Percentiles rank a stretch among this genome's conserved stretches.
Conservation (phyloP, 1,140 invertebrate genomes). For the Drosophila insularis region DNA sequence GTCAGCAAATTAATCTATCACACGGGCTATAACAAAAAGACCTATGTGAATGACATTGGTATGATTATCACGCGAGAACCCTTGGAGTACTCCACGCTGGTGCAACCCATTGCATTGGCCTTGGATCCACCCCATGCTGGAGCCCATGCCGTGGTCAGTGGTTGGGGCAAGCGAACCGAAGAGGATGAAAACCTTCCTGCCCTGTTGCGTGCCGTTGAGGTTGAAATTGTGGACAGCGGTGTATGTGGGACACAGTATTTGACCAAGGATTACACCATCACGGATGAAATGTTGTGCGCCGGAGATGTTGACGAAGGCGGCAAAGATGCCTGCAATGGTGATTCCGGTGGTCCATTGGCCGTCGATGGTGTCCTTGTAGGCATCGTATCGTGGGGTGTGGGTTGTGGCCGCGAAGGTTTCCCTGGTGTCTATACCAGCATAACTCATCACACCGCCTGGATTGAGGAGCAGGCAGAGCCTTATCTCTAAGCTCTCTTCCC, state of each 20-base stretch:
- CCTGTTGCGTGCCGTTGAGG: conserved; percentile 60
- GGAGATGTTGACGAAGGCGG: conserved; percentile 80
- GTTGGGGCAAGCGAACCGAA: conserved; percentile 82
- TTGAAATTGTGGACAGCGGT: conserved; percentile 81
- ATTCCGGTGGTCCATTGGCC: conserved; percentile 56
- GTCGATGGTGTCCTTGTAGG: conserved; percentile 59
- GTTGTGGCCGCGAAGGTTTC: conserved; percentile 61
- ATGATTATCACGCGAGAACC: conserved; percentile 63
- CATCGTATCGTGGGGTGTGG: conserved; percentile 65
- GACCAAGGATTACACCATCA: conserved; percentile 82
- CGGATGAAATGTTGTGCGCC: conserved; percentile 88
- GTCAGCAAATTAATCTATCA: conserved; percentile 59
- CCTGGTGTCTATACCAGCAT: conserved; percentile 65
- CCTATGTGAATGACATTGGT: conserved; percentile 76
- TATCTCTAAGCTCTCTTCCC: conserved; percentile 39
- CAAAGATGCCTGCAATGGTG: conserved; percentile 52
- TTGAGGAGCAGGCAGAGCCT: conserved; percentile 56
- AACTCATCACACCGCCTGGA: conserved; percentile 58
- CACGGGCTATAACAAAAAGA: conserved; percentile 59
- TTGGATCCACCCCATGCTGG: conserved; percentile 30
- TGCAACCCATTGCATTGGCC: conserved; percentile 68
- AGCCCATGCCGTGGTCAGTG: conserved; percentile 79
- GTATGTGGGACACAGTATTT: conserved; percentile 54
- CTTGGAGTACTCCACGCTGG: conserved; percentile 36
- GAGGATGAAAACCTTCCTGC: conserved; percentile 49